A percentile compares a stretch with the other conserved stretches of the same genome.
Evolutionary conservation across 2,113 vertebrate genomes (phyloP).

Genomic region (Pterophyllum scalare): DNA sequence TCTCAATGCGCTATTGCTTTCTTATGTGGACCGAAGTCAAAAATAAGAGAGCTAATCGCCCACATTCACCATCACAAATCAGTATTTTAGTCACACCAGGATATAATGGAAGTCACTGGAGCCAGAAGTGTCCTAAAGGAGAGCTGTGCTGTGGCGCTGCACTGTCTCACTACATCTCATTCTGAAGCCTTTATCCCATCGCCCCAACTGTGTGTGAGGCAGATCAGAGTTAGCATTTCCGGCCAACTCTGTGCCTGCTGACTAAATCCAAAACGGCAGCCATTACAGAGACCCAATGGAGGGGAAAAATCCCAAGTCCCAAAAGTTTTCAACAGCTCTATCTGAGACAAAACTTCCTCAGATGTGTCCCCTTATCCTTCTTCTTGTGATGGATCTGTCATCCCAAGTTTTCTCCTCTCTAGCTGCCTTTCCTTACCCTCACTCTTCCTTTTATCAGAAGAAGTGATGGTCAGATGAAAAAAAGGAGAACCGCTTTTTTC

Average conservation of each 20-base stretch:
- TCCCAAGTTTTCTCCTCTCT: conserved; percentile 29
- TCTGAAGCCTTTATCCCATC: conserved; percentile 39
- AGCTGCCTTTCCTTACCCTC: conserved; percentile 10
- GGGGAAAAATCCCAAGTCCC: conserved; percentile 60
- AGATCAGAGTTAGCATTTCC: conserved; percentile 72
- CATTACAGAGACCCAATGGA: conserved; percentile 68
- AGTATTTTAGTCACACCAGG: conserved; percentile 31
- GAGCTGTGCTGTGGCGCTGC: neutral
- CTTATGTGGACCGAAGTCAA: neutral
- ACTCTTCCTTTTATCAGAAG: neutral
- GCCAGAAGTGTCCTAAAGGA: conserved; percentile 29
- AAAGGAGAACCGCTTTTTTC: too few species aligned
- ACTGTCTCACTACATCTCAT: conserved; percentile 40
- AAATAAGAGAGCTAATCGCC: neutral
- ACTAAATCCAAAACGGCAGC: conserved; percentile 77
- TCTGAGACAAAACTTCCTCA: conserved; percentile 38
- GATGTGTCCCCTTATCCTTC: conserved; percentile 12
- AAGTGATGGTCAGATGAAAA: too few species aligned
- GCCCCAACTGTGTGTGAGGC: conserved; percentile 53
- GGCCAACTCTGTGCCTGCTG: conserved; percentile 41
- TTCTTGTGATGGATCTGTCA: conserved; percentile 48
- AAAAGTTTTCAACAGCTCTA: conserved; percentile 69
- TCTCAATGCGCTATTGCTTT: neutral
- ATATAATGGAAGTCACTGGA: conserved; percentile 27
- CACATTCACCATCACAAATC: conserved; percentile 16